Evolutionary conservation across 2,888 invertebrate genomes (phyloP).

Genomic region (Apamea monoglypha): DNA sequence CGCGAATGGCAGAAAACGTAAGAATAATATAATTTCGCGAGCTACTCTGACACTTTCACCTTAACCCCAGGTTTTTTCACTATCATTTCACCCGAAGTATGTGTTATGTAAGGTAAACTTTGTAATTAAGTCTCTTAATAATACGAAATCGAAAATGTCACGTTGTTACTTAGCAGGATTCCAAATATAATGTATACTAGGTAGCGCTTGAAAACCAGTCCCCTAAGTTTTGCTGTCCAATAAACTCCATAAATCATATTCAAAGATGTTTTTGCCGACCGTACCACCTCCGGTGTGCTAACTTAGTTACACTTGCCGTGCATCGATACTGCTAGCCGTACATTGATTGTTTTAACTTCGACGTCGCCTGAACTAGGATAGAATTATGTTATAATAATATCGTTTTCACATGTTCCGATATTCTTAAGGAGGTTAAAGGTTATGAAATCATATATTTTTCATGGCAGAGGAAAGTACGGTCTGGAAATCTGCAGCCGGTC

Average conservation of each 20-base stretch:
- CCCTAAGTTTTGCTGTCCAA: background rate
- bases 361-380: conserved; percentile 8
- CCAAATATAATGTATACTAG: background rate
- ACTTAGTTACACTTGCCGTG: conserved; percentile 33
- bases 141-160: background rate
- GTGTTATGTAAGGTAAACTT: background rate
- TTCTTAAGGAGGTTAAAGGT: background rate
- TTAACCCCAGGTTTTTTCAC: background rate
- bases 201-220: background rate
- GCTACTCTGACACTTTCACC: too few relatives aligned
- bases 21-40: too few relatives aligned
- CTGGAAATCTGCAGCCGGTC: background rate
- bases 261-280: conserved; percentile 26
- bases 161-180: background rate
- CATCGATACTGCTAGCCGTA: conserved; percentile 35
- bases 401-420: background rate
- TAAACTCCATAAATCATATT: conserved; percentile 21
- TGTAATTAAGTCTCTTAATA: background rate
- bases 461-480: background rate
- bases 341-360: conserved; percentile 30
- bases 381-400: background rate
- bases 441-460: background rate
- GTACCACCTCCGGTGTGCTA: conserved; percentile 23
- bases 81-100: background rate
- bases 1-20: too few relatives aligned